Evolutionary conservation across 2,888 invertebrate species (phyloP).

Genomic region (Erannis defoliaria): DNA sequence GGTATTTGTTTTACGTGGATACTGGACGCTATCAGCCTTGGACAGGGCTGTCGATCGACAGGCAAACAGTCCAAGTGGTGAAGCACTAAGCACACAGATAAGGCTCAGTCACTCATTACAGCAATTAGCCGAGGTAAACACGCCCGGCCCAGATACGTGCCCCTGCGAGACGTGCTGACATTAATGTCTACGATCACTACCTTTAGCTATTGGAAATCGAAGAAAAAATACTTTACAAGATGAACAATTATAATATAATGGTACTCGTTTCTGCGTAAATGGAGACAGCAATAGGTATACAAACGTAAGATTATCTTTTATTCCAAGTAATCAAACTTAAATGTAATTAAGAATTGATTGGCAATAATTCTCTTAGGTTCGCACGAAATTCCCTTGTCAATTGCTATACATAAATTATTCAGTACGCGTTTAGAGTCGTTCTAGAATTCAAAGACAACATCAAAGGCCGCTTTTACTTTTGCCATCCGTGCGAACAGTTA

Average conservation of each 20-base stretch:
- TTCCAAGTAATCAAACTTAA: slow-evolving; percentile 4
- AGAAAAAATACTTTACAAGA: background rate
- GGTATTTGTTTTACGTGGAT: slow-evolving; percentile 46
- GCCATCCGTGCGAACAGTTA: slow-evolving; percentile 29
- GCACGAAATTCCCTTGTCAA: slow-evolving; percentile 24
- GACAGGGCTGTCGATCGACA: slow-evolving; percentile 65
- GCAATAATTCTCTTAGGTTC: slow-evolving; percentile 30
- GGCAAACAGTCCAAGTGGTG: slow-evolving; percentile 72
- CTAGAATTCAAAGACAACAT: slow-evolving; percentile 31
- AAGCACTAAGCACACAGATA: slow-evolving; percentile 71
- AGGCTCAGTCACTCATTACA: slow-evolving; percentile 67
- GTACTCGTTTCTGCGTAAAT: background rate
- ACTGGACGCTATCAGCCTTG: slow-evolving; percentile 57
- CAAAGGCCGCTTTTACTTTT: slow-evolving; percentile 33
- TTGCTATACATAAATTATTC: slow-evolving; percentile 26
- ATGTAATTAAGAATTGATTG: slow-evolving; percentile 24
- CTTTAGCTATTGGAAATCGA: background rate
- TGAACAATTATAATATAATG: background rate
- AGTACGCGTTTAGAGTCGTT: slow-evolving; percentile 27
- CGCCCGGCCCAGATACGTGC: slow-evolving; percentile 69
- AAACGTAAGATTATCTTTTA: background rate
- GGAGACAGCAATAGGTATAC: background rate
- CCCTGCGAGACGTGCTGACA: slow-evolving; percentile 44
- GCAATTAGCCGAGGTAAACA: slow-evolving; percentile 81
- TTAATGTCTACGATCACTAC: slow-evolving; percentile 38